These are phyloP conservation scores for Lordiphosa andalusiaca DNA, from an alignment of 2,888 invertebrate species.

Conservation along the genomic window DNA sequence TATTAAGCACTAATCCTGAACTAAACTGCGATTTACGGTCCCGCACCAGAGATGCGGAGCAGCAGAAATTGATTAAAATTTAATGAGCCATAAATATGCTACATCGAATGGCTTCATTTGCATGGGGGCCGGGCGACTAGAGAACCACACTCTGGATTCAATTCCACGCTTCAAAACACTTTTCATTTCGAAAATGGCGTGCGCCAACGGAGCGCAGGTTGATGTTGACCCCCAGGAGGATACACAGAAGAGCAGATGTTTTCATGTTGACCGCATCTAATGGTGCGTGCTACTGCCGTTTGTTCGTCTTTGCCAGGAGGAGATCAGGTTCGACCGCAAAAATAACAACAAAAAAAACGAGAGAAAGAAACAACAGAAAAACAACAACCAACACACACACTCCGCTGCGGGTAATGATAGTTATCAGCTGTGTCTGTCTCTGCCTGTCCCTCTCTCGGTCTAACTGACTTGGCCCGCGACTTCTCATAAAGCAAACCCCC, in stretches of 20 bases:
- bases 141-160: slow-evolving; percentile 2
- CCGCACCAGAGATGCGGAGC: slow-evolving; percentile 36
- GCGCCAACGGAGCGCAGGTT: slow-evolving; percentile 36
- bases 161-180: slow-evolving; percentile 53
- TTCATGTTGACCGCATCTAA: slow-evolving; percentile 78
- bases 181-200: slow-evolving; percentile 68
- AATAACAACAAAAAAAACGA: slow-evolving; percentile 41
- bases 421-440: slow-evolving; percentile 55
- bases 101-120: slow-evolving; percentile 68
- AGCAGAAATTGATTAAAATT: slow-evolving; percentile 70
- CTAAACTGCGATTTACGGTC: slow-evolving; percentile 73
- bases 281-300: slow-evolving; percentile 78
- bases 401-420: slow-evolving; percentile 71
- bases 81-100: slow-evolving; percentile 65
- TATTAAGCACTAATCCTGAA: slow-evolving; percentile 69
- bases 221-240: slow-evolving; percentile 56
- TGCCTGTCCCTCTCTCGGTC: slow-evolving; percentile 3
- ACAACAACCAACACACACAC: slow-evolving; percentile 14
- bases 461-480: slow-evolving; percentile 51
- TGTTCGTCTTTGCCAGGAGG: slow-evolving; percentile 33
- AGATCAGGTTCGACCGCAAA: slow-evolving; percentile 47
- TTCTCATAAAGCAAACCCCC: slow-evolving; percentile 47
- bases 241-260: slow-evolving; percentile 73
- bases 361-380: slow-evolving; percentile 34
- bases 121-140: slow-evolving; percentile 29